Evolutionary conservation across 1,140 invertebrate species (phyloP).

Genomic region (Cyclina sinensis): DNA sequence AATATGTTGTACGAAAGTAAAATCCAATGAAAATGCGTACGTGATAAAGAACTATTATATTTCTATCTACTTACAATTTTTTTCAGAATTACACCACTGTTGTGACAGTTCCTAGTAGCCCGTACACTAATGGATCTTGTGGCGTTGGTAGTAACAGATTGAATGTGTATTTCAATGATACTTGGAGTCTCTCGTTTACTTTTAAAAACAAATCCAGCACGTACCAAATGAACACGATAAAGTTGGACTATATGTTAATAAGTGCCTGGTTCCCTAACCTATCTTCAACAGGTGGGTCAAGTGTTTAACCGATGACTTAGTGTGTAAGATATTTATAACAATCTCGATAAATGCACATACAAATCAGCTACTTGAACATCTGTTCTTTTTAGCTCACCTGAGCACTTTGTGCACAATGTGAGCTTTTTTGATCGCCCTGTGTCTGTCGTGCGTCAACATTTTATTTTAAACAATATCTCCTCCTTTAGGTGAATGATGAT

Average conservation of each 20-base stretch:
- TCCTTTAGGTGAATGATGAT: too few species aligned
- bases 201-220: neutral
- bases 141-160: neutral
- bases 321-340: too few species aligned
- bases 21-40: neutral
- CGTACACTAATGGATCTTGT: neutral
- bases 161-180: conserved; percentile 16
- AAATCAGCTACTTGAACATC: too few species aligned
- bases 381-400: too few species aligned
- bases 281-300: conserved; percentile 1
- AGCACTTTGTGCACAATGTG: too few species aligned
- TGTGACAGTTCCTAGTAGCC: neutral
- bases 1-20: neutral
- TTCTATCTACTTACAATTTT: too few species aligned
- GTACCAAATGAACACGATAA: neutral
- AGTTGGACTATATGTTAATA: neutral
- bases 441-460: too few species aligned
- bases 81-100: neutral
- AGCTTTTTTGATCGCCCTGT: too few species aligned
- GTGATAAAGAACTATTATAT: neutral
- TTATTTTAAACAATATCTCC: too few species aligned
- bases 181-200: conserved; percentile 14
- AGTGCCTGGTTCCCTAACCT: neutral
- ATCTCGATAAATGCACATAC: too few species aligned
- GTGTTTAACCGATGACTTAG: too few species aligned